These are phyloP conservation scores for Aplodontia rufa DNA, from an alignment of 2,113 vertebrate species.

Conservation along the genomic window DNA sequence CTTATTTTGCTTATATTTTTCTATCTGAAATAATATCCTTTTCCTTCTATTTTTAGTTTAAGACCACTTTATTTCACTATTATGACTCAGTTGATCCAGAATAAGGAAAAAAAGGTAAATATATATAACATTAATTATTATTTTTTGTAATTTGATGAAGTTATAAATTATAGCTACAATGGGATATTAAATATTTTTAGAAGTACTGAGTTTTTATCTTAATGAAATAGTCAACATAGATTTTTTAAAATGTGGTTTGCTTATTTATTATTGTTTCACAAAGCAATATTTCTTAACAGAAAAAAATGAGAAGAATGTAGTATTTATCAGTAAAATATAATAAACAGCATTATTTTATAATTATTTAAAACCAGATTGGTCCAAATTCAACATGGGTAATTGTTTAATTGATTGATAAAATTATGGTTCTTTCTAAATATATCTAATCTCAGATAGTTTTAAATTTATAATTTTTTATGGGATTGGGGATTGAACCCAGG, in stretches of 20 bases:
- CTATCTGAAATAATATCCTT: background rate
- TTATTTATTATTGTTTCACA: background rate
- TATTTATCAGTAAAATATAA: background rate
- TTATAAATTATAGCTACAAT: background rate
- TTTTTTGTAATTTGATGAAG: background rate
- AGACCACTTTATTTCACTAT: background rate
- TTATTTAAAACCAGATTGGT: background rate
- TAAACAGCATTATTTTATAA: background rate
- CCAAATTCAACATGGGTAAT: background rate
- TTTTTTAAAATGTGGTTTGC: background rate
- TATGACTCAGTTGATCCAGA: background rate
- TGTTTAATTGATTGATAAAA: slow-evolving; percentile 1
- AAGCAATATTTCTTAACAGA: background rate
- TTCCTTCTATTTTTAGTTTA: slow-evolving; percentile 8
- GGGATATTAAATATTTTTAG: background rate
- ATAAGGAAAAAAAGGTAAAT: background rate
- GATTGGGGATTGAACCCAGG: too few species aligned
- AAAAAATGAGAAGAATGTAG: background rate
- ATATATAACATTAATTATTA: background rate
- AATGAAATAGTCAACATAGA: background rate
- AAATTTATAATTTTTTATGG: background rate
- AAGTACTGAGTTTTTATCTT: slow-evolving; percentile 18
- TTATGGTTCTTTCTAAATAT: background rate
- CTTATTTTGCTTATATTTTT: background rate
- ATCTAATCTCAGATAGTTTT: background rate